Evolutionary conservation across 2,888 invertebrate genomes (phyloP), one percentile per base, ranked within the genome.

Genomic region (Philopedon plagiatum): DNA sequence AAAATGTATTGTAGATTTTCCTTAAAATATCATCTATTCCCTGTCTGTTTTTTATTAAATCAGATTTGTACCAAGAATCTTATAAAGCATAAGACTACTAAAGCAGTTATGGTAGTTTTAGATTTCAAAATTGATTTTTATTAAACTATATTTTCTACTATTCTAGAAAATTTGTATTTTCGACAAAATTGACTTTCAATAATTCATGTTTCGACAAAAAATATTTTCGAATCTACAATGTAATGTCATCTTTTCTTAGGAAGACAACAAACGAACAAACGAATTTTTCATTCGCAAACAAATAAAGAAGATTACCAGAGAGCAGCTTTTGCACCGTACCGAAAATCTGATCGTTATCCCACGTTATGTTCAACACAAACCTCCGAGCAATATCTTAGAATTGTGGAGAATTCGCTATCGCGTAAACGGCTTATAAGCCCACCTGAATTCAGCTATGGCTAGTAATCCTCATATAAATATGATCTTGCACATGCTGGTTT

Each of bases 301-400:
- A 8, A 54, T 29, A 54, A 54, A 56, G 26, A 26, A 54, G 57
- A 19, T 57, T 57, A 57, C 21, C 37, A 19, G 32, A 19, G 32
- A n/a, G 21, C 19, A 51, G 34, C 51, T 63, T 63, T 13, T 63
- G 49, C 51, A 15, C 44, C n/a, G 11, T 32, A 61, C 32, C 34
- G 62, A 34, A 49, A 63, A 63, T 63, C 62, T 37, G 62, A 63
- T 51, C 32, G 37, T 63, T 63, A 63, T 68, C 61, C 67, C 61
- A 57, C 46, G 54, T 68, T 68, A 68, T 68, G 49, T 51, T n/a
- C 51, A 37, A 61, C 67, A 68, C 62, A 63, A 46, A 57, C 46
- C 49, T 60, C 26, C 26, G 39, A 23, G 60, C 37, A 60, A 68
- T 68, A 68, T 60, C 67, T 68, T 68, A 68, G 67, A 68, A 60